Evolutionary conservation across 2,113 vertebrate genomes (phyloP).

Genomic region (Archocentrus centrarchus): DNA sequence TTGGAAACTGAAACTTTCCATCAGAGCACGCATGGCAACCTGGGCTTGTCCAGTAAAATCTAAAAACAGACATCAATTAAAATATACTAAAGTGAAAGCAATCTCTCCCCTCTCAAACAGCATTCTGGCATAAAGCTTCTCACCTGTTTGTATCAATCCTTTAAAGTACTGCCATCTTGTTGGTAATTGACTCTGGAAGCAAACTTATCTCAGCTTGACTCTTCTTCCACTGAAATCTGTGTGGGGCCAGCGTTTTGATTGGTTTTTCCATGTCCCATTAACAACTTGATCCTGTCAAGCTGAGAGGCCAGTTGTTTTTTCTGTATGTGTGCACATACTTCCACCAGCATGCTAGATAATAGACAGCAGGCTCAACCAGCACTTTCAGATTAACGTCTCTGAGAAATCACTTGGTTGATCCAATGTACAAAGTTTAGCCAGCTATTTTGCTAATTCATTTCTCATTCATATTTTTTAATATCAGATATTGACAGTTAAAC

Average conservation of each 20-base stretch:
- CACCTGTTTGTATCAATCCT: background rate
- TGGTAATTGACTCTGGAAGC: background rate
- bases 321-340: background rate
- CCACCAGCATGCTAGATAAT: too few species aligned
- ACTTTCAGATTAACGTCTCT: background rate
- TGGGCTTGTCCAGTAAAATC: background rate
- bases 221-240: background rate
- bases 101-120: background rate
- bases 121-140: background rate
- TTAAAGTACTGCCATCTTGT: background rate
- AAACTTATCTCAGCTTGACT: background rate
- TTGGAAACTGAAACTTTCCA: background rate
- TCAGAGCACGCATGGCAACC: background rate
- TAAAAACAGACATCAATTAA: background rate
- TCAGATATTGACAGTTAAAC: background rate
- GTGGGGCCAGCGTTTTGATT: background rate
- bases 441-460: background rate
- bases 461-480: background rate
- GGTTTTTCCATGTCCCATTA: background rate
- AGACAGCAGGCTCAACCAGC: too few species aligned
- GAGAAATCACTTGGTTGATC: background rate
- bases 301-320: background rate
- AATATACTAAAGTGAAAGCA: background rate
- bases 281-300: background rate
- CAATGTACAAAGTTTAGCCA: background rate